phyloP scores from a whole-genome alignment of 2,113 vertebrate genomes.

The Polyodon spathula region DNA sequence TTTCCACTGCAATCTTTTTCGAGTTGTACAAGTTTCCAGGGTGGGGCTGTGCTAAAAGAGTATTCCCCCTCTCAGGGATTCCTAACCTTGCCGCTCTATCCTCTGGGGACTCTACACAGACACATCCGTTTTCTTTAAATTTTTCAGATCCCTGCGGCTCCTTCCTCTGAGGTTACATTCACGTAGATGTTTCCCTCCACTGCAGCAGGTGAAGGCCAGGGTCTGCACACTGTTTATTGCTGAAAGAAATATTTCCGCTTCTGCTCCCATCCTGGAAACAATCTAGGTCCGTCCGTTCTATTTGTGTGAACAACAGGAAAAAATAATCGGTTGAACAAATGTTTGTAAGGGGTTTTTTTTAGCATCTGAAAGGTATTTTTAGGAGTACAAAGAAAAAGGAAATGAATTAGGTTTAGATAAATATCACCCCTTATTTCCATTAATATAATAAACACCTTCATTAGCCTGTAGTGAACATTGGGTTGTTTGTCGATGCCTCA shows the following conservation, averaged over 20 bases:
- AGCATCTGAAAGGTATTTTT: slow-evolving; percentile 15
- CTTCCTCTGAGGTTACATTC: not conserved
- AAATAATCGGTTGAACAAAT: slow-evolving; percentile 12
- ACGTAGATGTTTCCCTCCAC: not conserved
- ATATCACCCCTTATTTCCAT: too few relatives aligned
- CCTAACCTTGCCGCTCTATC: too few relatives aligned
- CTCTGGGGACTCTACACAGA: too few relatives aligned
- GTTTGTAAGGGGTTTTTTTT: slow-evolving; percentile 9
- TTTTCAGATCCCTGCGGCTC: not conserved
- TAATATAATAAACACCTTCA: not conserved
- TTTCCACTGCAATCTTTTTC: not conserved
- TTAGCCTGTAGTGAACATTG: not conserved
- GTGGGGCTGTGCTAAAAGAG: not conserved
- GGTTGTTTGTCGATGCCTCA: not conserved
- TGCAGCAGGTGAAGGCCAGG: slow-evolving; percentile 15
- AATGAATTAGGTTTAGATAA: too few relatives aligned
- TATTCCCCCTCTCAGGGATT: not conserved
- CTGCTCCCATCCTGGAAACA: slow-evolving; percentile 14
- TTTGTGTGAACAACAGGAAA: slow-evolving; percentile 19
- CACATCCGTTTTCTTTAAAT: not conserved
- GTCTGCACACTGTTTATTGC: not conserved
- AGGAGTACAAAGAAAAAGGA: not conserved
- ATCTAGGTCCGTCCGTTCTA: not conserved
- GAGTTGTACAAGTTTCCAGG: not conserved
- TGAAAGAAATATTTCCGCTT: slow-evolving; percentile 17